Evolutionary conservation across 2,113 vertebrate species (phyloP).

Genomic region (Notiomystis cincta): DNA sequence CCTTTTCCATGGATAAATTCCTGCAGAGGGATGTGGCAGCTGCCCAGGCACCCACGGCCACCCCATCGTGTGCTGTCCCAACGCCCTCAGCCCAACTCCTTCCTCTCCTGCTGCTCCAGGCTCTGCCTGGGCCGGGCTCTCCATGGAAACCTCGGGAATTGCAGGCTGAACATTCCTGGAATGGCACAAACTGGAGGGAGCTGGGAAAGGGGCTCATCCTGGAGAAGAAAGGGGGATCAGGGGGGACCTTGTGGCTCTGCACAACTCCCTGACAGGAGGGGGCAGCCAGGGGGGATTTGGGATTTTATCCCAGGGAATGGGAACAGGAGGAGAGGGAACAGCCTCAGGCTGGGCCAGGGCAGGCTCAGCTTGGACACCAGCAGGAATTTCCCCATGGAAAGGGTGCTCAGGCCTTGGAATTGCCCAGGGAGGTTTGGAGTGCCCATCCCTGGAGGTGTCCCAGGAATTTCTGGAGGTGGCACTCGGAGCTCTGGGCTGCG

Average conservation of each 20-base stretch:
- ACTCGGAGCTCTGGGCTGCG: not conserved
- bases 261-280: not conserved
- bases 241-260: not conserved
- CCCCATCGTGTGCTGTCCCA: not conserved
- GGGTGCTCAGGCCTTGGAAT: rapidly evolving
- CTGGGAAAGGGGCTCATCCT: not conserved
- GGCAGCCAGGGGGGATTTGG: rapidly evolving
- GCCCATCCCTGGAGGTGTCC: not conserved
- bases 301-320: not conserved
- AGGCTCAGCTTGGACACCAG: not conserved
- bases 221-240: not conserved
- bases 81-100: not conserved
- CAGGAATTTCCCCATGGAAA: not conserved
- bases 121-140: too few relatives aligned
- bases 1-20: not conserved
- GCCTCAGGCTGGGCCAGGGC: not conserved
- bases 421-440: not conserved
- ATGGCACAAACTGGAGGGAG: not conserved
- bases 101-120: not conserved
- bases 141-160: not conserved
- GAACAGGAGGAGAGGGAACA: not conserved
- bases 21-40: not conserved
- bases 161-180: rapidly evolving
- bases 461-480: not conserved
- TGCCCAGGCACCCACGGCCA: not conserved